Percentiles rank a stretch among this genome's conserved stretches.
Conservation (phyloP, 2,888 invertebrate genomes). For the Linyphia triangularis region DNA sequence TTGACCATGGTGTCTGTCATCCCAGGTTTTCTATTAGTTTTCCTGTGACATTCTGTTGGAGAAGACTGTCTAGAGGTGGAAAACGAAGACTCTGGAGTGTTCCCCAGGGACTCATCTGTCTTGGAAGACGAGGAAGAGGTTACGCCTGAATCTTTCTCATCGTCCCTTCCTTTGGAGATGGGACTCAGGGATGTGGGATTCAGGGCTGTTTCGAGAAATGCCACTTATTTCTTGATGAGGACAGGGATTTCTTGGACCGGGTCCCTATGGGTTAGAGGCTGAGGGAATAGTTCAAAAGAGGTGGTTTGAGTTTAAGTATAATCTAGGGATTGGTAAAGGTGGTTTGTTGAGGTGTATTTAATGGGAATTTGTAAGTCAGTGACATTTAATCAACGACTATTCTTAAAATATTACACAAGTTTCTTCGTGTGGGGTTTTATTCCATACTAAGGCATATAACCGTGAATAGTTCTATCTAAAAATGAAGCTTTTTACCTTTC, state of each 20-base stretch:
- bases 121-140: constrained; percentile 19
- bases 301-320: not conserved
- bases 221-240: constrained; percentile 26
- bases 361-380: too few species aligned
- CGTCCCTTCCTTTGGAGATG: not conserved
- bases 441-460: too few species aligned
- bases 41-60: constrained; percentile 19
- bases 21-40: constrained; percentile 46
- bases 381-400: too few species aligned
- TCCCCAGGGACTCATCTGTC: constrained; percentile 55
- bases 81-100: constrained; percentile 9
- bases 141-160: constrained; percentile 12
- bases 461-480: too few species aligned
- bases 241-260: constrained; percentile 8
- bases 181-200: not conserved
- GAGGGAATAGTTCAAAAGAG: not conserved
- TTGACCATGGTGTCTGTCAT: constrained; percentile 44
- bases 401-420: too few species aligned
- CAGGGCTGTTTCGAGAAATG: constrained; percentile 9
- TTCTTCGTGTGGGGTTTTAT: too few species aligned
- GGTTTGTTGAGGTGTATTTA: too few species aligned
- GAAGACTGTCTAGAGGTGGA: not conserved
- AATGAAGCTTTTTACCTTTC: too few species aligned
- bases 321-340: not conserved
- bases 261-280: not conserved